Percentiles rank a stretch among this genome's conserved stretches.
These are phyloP conservation scores for Epirrhoe tristata DNA, from an alignment of 2,888 invertebrate genomes.

Conservation along the genomic window DNA sequence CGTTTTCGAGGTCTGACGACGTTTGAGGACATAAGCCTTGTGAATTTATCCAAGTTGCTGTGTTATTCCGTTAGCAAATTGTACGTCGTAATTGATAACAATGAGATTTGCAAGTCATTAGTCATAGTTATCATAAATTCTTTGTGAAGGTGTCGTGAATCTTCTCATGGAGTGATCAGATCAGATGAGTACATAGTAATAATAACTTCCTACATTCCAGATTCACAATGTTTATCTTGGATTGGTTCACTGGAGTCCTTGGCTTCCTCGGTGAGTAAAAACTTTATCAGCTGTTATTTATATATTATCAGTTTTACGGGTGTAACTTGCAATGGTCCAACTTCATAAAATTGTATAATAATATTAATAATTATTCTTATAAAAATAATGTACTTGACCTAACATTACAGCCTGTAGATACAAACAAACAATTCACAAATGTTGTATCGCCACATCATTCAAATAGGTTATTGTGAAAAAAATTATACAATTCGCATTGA, in stretches of 20 bases:
- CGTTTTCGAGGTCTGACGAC: slow-evolving; percentile 56
- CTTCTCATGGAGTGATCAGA: slow-evolving; percentile 39
- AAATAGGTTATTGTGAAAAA: background rate
- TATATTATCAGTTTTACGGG: slow-evolving; percentile 21
- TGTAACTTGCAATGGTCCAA: background rate
- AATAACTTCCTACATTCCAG: slow-evolving; percentile 67
- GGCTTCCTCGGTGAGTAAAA: slow-evolving; percentile 94
- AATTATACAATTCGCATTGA: background rate
- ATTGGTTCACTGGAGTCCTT: slow-evolving; percentile 97
- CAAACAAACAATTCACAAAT: slow-evolving; percentile 1
- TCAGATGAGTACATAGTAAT: slow-evolving; percentile 43
- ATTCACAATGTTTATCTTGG: slow-evolving; percentile 95
- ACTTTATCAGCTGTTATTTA: slow-evolving; percentile 30
- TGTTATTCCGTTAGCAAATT: slow-evolving; percentile 50
- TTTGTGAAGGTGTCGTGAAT: slow-evolving; percentile 58
- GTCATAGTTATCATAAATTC: slow-evolving; percentile 58
- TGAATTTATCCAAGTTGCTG: slow-evolving; percentile 43
- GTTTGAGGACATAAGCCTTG: slow-evolving; percentile 51
- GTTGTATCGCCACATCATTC: slow-evolving; percentile 10
- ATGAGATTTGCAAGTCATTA: slow-evolving; percentile 75
- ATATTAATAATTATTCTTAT: background rate
- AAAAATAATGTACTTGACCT: slow-evolving; percentile 32
- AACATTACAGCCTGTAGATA: slow-evolving; percentile 10
- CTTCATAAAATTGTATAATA: background rate
- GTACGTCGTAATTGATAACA: slow-evolving; percentile 63